Base-by-base conservation (phyloP, 1,140 invertebrate genomes). In the Drosophila mauritiana region DNA sequence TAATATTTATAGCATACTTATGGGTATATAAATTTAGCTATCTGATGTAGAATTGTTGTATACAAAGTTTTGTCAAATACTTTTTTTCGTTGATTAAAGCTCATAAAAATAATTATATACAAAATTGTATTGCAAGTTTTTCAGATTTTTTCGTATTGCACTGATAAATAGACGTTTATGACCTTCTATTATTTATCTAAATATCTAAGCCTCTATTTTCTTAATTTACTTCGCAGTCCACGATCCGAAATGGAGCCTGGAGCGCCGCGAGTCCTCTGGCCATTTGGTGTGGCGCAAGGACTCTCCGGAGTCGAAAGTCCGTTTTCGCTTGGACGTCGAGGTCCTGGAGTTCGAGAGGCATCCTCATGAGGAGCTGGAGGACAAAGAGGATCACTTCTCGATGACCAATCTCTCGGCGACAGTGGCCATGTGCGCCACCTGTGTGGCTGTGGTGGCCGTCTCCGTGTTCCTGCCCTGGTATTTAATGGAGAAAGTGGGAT, bases 171-270 rank as follows among this genome's bases (percentile, higher is more conserved):
- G 7, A 31, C 3, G 7, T 37, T 37, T 37, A 11, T 13, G 1
- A 37, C 13, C 37, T 37, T 3, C 11, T 37, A 10, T 37, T 1
- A 10, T 37, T 6, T 27, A 1, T 7, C 27, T 43, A 43, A 8
- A 49, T 53, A 31, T 6, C 0, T 8, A 31, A 4, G 6, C 2
- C 6, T 13, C 15, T 15, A 0, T 27, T 46, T 22, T 34, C 11
- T 58, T 48, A 11, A 3, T 31, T n/a, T 12, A 10, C 42, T 0
- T 80, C 58, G 0, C 22, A 92, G 89, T 85, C 2, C 81, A 82
- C 37, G 93, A 93, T 89, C 93, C 93, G 11, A 91, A 93, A 67
- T 94, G 93, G 93, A 93, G 93, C 75, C 67, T 94, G 75, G 93
- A 93, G 73, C 78, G 92, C 15, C 88, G 92, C 3, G 92, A 92